Base-by-base conservation (phyloP, 2,797 vertebrate genomes). In the Serranus cabrilla region DNA sequence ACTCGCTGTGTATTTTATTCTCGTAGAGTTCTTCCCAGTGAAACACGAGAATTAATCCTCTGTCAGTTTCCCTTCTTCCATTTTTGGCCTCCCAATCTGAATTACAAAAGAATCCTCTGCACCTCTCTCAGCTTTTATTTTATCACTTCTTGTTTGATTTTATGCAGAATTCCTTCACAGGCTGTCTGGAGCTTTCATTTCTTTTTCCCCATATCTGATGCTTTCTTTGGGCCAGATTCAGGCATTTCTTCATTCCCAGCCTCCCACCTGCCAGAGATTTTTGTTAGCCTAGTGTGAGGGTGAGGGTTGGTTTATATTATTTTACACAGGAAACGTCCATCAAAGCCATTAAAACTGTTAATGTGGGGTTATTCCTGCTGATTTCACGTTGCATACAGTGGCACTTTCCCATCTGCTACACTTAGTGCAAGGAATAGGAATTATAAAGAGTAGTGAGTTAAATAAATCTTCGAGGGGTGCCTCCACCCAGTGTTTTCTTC, bases 281-380 rank as follows among this genome's bases (percentile, higher is more conserved):
- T 63, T 70, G 62, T 90, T 84, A 78, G 71, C 69, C 67, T 78
- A 62, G 71, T 79, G 83, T 56, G 76, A 83, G 52, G 31, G 34
- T 42, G 45, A 85, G 11, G 57, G n/a, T 76, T 66, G 64, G 74
- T 82, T 86, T 51, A 34, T 83, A 74, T 81, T 17, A 67, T 80
- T 90, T 81, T 75, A 61, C 54, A 51, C n/a, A 72, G 71, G 74
- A 90, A 88, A 82, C 72, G 64, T 84, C 81, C 67, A 76, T 72
- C 68, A 75, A 58, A 45, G 57, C 40, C 34, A 60, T 74, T 74
- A 47, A 67, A 76, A 37, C 21, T 34, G 62, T 74, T 64, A 78
- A 67, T 81, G 73, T 84, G 74, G 78, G 58, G 54, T 71, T 57
- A 59, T 81, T 85, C 43, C 67, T 83, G 68, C 59, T 43, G 40